Evolutionary conservation across 2,113 vertebrate species (phyloP), one percentile per base, ranked within the genome.

Genomic region (Chaetura pelagica): DNA sequence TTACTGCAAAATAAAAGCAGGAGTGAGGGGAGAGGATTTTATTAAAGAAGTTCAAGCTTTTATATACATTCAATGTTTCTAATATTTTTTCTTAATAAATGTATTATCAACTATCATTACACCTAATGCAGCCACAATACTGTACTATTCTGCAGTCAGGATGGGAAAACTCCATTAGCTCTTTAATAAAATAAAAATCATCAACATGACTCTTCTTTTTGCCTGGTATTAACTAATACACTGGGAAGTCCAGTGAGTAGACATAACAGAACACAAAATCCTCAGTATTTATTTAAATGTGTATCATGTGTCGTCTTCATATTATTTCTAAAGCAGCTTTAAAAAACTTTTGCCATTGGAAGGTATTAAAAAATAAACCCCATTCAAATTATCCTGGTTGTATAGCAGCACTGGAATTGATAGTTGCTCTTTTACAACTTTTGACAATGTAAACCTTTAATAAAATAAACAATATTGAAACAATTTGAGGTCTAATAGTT

Each of bases 371-470:
- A 90, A 96, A 91, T 94, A 90, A 96, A 97, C 94, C 90, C 96
- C 97, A 93, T 90, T 88, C 89, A 86, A 90, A 97, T 88, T 94
- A 96, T 97, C 94, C 95, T 90, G 97, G 97, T 96, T 97, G 94
- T 96, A 97, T 98, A 98, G 98, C 98, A 98, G 98, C 98, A 98
- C 95, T 96, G 94, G 91, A 94, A 96, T 95, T 74, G 84, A 94
- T 69, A 93, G 66, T 71, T 78, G 91, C 72, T 90, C 85, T 97
- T 96, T 93, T 95, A 96, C 88, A 80, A 93, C 75, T 96, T 97
- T 95, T 96, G 97, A 98, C 93, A 94, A 97, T 98, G 98, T 98
- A 98, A 98, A 98, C 97, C 78, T 98, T 98, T 97, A 90, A 95
- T 90, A 98, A 97, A 97, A 98, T 96, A 98, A 96, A 96, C 84